phyloP scores from a whole-genome alignment of 2,113 vertebrate genomes.

The Sylvietta virens region DNA sequence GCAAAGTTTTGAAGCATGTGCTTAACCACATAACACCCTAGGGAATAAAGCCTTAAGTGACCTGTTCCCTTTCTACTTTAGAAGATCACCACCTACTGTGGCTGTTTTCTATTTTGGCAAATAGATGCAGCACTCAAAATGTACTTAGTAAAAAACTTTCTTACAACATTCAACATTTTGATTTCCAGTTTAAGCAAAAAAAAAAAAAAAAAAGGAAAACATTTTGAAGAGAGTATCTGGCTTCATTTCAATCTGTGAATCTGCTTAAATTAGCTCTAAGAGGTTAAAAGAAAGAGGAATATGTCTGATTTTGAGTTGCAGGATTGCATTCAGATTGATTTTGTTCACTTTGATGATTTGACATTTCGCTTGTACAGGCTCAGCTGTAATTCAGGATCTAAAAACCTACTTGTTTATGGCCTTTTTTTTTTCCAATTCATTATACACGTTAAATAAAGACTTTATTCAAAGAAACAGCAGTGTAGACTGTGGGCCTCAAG shows the following conservation, averaged over 20 bases:
- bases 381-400: neutral
- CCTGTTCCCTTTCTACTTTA: neutral
- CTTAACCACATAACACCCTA: neutral
- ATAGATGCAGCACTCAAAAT: neutral
- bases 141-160: neutral
- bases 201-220: neutral
- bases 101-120: neutral
- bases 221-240: neutral
- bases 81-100: neutral
- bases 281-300: neutral
- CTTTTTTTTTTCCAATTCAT: neutral
- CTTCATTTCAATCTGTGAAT: neutral
- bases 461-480: neutral
- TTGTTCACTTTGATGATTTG: neutral
- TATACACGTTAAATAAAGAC: neutral
- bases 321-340: neutral
- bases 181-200: neutral
- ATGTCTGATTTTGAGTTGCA: neutral
- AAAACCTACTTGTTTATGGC: neutral
- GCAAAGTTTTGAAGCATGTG: neutral
- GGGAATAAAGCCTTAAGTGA: neutral
- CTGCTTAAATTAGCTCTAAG: neutral
- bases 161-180: neutral
- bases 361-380: neutral
- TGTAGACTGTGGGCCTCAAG: neutral